Evolutionary conservation across 2,797 vertebrate genomes (phyloP).

Genomic region (Lagodon rhomboides): DNA sequence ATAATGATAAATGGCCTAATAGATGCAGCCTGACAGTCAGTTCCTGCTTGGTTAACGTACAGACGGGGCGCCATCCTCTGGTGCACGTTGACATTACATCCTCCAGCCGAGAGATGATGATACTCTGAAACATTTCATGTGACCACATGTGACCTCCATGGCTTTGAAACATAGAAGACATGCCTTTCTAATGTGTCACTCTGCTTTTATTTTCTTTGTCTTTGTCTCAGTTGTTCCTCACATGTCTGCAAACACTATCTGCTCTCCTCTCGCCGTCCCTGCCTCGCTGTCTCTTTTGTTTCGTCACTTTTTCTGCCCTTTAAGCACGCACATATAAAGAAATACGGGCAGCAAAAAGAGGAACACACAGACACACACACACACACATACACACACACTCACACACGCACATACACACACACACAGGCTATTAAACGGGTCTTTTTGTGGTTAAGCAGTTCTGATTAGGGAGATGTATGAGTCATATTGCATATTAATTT

Average conservation of each 20-base stretch:
- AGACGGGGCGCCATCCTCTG: conserved; percentile 79
- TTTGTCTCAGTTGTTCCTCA: conserved; percentile 41
- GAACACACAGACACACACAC: conserved; percentile 18
- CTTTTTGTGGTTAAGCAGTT: conserved; percentile 42
- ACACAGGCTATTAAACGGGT: conserved; percentile 22
- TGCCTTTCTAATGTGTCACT: conserved; percentile 66
- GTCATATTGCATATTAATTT: conserved; percentile 61
- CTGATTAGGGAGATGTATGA: conserved; percentile 56
- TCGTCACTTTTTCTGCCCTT: conserved; percentile 42
- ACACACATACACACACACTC: conserved; percentile 19
- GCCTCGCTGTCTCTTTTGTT: conserved; percentile 16
- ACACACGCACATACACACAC: conserved; percentile 11
- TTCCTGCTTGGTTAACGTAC: conserved; percentile 50
- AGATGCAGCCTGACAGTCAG: conserved; percentile 1
- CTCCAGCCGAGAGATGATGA: conserved; percentile 18
- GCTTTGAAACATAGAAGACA: conserved; percentile 68
- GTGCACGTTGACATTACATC: conserved; percentile 54
- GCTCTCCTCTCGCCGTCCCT: conserved; percentile 5
- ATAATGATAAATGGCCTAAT: conserved; percentile 19
- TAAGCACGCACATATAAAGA: conserved; percentile 24
- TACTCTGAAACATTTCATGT: conserved; percentile 49
- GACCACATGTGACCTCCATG: conserved; percentile 74
- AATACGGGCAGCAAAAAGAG: conserved; percentile 38
- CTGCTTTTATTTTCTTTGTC: conserved; percentile 53
- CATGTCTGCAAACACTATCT: conserved; percentile 45